These are phyloP conservation scores for Physeter macrocephalus DNA, from an alignment of 2,113 vertebrate species.

Conservation along the genomic window DNA sequence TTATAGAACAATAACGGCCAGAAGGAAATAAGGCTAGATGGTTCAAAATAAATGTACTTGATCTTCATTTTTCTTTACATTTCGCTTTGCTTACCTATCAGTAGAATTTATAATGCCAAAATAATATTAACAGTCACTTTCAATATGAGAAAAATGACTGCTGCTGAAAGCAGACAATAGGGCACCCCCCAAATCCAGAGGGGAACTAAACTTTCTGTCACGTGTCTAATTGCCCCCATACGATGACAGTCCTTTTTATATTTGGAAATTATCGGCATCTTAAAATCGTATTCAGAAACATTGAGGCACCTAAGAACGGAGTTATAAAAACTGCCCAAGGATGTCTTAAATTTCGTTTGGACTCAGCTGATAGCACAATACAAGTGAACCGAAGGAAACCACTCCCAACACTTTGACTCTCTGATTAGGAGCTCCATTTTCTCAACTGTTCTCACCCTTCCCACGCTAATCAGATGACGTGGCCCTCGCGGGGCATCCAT, in stretches of 20 bases:
- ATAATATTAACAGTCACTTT: neutral
- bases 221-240: neutral
- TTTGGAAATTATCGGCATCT: neutral
- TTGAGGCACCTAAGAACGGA: neutral
- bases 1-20: neutral
- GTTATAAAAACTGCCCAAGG: neutral
- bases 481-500: slow-evolving; percentile 10
- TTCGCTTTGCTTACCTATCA: neutral
- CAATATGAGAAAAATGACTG: neutral
- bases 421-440: slow-evolving; percentile 44
- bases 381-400: neutral
- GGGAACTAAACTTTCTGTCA: neutral
- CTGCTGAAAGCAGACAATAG: neutral
- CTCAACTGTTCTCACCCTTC: slow-evolving; percentile 30
- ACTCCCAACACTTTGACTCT: slow-evolving; percentile 43
- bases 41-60: neutral
- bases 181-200: neutral
- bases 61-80: neutral
- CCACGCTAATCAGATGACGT: slow-evolving; percentile 39
- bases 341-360: neutral
- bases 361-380: neutral
- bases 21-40: neutral
- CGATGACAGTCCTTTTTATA: neutral
- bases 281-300: slow-evolving; percentile 26
- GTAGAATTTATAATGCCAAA: neutral